Conservation (phyloP, 2,888 invertebrate genomes). For the Ophion ventricosus region DNA sequence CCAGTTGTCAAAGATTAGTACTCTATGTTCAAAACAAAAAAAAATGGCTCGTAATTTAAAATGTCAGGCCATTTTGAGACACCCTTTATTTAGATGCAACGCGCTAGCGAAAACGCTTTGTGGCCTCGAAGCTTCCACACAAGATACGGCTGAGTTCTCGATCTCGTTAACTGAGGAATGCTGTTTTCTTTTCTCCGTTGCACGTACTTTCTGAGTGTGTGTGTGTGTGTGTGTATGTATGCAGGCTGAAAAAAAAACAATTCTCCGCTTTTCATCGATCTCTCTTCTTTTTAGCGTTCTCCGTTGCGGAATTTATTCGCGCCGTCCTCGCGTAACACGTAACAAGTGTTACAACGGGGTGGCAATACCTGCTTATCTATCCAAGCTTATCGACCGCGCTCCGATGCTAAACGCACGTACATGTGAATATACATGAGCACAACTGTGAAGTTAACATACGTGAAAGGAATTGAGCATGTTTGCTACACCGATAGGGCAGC, state of each 20-base stretch:
- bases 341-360: slow-evolving; percentile 57
- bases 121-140: background rate
- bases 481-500: slow-evolving; percentile 23
- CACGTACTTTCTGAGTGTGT: background rate
- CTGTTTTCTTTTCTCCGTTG: slow-evolving; percentile 10
- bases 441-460: slow-evolving; percentile 18
- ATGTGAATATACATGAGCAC: background rate
- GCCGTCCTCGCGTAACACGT: slow-evolving; percentile 55
- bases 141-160: background rate
- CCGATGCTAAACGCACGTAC: slow-evolving; percentile 27
- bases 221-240: background rate
- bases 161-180: slow-evolving; percentile 61
- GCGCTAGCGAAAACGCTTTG: background rate
- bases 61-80: too few species aligned
- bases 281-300: slow-evolving; percentile 5
- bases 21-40: too few species aligned
- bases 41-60: too few species aligned
- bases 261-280: background rate
- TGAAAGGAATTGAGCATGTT: slow-evolving; percentile 39
- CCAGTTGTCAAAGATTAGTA: too few species aligned
- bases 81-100: slow-evolving; percentile 6
- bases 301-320: slow-evolving; percentile 49
- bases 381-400: slow-evolving; percentile 61
- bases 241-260: background rate
- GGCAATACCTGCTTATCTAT: slow-evolving; percentile 66